Conservation (phyloP, 1,140 invertebrate species). For the Rhagoletis zephyria region DNA sequence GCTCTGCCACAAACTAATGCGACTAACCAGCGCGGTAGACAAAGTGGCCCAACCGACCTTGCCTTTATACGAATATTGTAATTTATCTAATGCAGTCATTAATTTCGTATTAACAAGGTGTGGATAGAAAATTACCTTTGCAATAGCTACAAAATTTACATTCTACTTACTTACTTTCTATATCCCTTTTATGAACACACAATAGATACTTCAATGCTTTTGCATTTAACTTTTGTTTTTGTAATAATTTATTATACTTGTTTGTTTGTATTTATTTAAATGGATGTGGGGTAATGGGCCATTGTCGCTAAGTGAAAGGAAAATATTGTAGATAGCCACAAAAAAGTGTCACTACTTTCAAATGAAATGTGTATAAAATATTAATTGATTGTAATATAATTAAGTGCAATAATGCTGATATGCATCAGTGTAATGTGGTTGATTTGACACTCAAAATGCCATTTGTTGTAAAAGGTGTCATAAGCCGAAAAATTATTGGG, state of each 20-base stretch:
- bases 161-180: background rate
- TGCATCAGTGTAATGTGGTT: background rate
- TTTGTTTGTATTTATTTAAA: conserved; percentile 1
- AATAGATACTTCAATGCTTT: background rate
- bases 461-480: background rate
- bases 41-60: conserved; percentile 27
- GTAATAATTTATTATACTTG: conserved; percentile 26
- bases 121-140: conserved; percentile 61
- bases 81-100: conserved; percentile 62
- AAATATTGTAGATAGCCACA: background rate
- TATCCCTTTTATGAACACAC: background rate
- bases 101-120: conserved; percentile 65
- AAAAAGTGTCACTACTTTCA: conserved; percentile 7
- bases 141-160: conserved; percentile 7
- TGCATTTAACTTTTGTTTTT: conserved; percentile 12
- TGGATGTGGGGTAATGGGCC: conserved; percentile 8
- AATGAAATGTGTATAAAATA: background rate
- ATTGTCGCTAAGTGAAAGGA: conserved; percentile 39
- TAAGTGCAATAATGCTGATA: background rate
- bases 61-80: conserved; percentile 53
- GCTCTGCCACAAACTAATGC: background rate
- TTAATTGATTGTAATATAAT: conserved; percentile 50
- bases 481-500: background rate
- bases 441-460: background rate
- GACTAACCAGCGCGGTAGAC: background rate